Conservation (phyloP, 2,888 invertebrate species). For the Eupithecia abbreviata region DNA sequence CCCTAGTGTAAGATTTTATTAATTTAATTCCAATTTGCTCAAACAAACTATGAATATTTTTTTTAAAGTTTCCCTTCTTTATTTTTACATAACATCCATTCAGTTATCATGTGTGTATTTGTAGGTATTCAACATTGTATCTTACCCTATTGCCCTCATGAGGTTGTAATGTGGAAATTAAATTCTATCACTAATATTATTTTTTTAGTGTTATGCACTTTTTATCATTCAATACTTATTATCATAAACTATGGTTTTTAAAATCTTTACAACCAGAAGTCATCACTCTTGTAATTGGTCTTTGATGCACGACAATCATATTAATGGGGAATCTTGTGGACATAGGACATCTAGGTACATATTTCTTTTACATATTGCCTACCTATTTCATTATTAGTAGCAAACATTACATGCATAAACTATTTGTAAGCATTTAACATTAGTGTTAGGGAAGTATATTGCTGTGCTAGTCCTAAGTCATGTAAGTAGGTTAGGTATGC, state of each 20-base stretch:
- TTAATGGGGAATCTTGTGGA: constrained; percentile 2
- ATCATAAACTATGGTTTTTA: background rate
- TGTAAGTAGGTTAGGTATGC: constrained; percentile 35
- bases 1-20: constrained; percentile 80
- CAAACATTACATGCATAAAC: constrained; percentile 32
- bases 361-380: background rate
- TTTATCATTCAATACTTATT: background rate
- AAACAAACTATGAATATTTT: constrained; percentile 66
- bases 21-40: constrained; percentile 81
- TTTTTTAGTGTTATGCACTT: background rate
- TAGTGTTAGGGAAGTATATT: constrained; percentile 38
- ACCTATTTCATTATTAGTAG: background rate
- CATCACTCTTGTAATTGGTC: background rate
- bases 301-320: background rate
- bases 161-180: background rate
- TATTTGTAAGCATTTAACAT: constrained; percentile 29
- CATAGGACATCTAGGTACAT: background rate
- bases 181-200: background rate
- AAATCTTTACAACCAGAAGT: background rate
- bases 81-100: constrained; percentile 61
- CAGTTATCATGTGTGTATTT: constrained; percentile 16
- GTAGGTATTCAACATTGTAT: background rate
- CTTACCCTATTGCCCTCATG: background rate
- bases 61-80: constrained; percentile 61
- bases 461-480: constrained; percentile 42